These are phyloP conservation scores for Pipistrellus nathusii DNA, from an alignment of 2,797 vertebrate species.

Conservation along the genomic window DNA sequence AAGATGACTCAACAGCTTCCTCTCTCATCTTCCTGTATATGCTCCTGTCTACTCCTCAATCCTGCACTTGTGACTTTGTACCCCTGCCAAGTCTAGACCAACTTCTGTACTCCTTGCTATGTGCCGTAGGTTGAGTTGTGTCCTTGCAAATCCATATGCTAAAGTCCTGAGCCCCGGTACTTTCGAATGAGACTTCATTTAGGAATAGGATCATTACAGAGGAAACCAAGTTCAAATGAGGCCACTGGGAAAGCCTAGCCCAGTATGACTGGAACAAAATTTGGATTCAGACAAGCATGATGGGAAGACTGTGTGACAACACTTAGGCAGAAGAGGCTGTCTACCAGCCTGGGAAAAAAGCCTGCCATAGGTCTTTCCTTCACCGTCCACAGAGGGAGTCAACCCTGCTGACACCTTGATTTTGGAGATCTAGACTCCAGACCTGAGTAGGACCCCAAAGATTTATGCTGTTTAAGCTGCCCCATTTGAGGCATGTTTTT, in stretches of 20 bases:
- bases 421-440: neutral
- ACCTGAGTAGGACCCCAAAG: neutral
- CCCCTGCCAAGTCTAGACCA: neutral
- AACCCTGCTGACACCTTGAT: fast-evolving
- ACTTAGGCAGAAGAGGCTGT: fast-evolving
- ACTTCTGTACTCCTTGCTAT: neutral
- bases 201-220: neutral
- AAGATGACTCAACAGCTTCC: neutral
- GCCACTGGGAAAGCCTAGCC: too few species aligned
- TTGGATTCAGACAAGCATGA: neutral
- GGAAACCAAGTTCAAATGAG: neutral
- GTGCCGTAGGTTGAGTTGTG: neutral
- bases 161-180: neutral
- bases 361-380: fast-evolving
- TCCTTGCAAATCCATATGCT: neutral
- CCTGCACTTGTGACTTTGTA: too few species aligned
- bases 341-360: neutral
- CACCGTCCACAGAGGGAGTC: neutral
- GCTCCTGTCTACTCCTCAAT: neutral
- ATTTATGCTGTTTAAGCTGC: neutral
- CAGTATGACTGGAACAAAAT: too few species aligned
- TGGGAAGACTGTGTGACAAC: neutral
- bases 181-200: neutral
- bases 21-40: neutral
- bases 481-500: neutral